Conservation (phyloP, 37 sponge, comb jelly and placozoan genomes). For the Beroe ovata region DNA sequence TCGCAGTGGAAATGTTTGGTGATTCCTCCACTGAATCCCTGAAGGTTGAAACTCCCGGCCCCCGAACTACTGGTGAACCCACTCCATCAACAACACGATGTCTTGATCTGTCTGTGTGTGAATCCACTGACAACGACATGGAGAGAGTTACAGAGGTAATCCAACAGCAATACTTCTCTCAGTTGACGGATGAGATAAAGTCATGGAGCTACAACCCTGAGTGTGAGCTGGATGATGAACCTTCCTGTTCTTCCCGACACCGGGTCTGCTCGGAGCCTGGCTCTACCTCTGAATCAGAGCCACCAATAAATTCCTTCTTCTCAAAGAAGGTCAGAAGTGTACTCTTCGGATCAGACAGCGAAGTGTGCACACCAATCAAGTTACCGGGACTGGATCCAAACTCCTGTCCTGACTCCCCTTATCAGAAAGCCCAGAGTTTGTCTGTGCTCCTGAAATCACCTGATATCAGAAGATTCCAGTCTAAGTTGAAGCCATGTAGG, state of each 20-base stretch:
- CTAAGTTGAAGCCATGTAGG: slow-evolving; percentile 23
- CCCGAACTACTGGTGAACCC: background rate
- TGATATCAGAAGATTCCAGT: slow-evolving; percentile 25
- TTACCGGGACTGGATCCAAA: background rate
- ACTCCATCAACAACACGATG: slow-evolving; percentile 5
- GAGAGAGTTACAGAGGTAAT: slow-evolving; percentile 10
- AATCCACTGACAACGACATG: background rate
- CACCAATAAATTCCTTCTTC: background rate
- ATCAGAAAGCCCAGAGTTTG: slow-evolving; percentile 56
- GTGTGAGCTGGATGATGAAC: slow-evolving; percentile 52
- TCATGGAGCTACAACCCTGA: slow-evolving; percentile 38
- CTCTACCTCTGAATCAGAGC: background rate
- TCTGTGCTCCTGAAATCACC: slow-evolving; percentile 39
- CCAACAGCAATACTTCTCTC: slow-evolving; percentile 44
- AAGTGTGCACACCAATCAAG: slow-evolving; percentile 19
- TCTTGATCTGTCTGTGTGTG: slow-evolving; percentile 6
- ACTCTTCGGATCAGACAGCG: slow-evolving; percentile 8
- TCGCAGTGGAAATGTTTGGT: slow-evolving; percentile 29
- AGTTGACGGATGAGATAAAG: slow-evolving; percentile 6
- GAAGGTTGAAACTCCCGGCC: background rate
- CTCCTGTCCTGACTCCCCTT: slow-evolving; percentile 54
- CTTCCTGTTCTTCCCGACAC: background rate
- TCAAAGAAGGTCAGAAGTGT: background rate
- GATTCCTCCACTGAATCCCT: background rate
- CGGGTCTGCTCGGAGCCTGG: slow-evolving; percentile 31